These are phyloP conservation scores for Acridotheres tristis DNA, from an alignment of 2,797 vertebrate species.

Conservation along the genomic window DNA sequence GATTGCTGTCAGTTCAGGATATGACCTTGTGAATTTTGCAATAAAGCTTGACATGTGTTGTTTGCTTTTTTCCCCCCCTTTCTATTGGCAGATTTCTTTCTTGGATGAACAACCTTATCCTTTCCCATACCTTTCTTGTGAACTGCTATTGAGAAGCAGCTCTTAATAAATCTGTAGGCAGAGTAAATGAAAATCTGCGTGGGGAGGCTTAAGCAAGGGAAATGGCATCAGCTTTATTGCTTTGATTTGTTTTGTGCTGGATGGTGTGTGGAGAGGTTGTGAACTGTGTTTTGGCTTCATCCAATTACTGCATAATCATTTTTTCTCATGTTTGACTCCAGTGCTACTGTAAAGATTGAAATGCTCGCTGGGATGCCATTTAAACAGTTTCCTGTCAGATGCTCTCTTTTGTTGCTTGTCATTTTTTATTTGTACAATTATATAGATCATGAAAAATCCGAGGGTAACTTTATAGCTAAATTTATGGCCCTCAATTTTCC, in stretches of 20 bases:
- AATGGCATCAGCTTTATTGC: conserved; percentile 13
- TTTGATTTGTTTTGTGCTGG: conserved; percentile 24
- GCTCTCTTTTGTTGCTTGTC: conserved; percentile 40
- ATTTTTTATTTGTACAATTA: conserved; percentile 65
- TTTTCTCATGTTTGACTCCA: neutral
- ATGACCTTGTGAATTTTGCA: conserved; percentile 7
- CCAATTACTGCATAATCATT: conserved; percentile 37
- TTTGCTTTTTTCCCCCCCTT: neutral
- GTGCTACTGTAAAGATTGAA: conserved; percentile 26
- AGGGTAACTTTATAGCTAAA: conserved; percentile 48
- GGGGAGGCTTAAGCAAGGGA: neutral
- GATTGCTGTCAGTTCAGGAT: neutral
- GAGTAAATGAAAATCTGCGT: neutral
- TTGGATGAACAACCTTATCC: neutral
- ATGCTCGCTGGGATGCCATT: conserved; percentile 14
- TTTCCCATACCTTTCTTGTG: neutral
- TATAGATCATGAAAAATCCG: conserved; percentile 42
- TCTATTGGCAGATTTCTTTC: neutral
- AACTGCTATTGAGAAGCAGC: neutral
- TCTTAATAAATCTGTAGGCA: conserved; percentile 18
- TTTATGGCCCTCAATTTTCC: conserved; percentile 36
- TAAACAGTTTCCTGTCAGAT: conserved; percentile 27
- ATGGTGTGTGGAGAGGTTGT: neutral
- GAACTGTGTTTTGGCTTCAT: conserved; percentile 45
- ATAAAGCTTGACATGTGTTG: neutral